A percentile compares a stretch with the other conserved stretches of the same genome.
Conservation (phyloP, 1,140 invertebrate species). For the Stegodyphus dumicola region DNA sequence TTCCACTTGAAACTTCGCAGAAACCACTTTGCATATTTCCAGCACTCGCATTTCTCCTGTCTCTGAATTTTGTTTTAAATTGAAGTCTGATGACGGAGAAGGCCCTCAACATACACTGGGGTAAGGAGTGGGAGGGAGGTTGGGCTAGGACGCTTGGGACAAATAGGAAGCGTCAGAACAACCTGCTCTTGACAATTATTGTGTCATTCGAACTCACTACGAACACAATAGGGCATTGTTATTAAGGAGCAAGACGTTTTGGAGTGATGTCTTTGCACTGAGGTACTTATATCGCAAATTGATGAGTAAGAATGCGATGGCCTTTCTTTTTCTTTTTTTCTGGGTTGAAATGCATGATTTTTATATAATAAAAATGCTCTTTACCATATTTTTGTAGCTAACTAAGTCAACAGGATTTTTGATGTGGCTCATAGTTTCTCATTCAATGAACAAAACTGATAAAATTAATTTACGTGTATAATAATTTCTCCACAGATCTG, state of each 20-base stretch:
- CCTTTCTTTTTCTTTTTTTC: too few species aligned
- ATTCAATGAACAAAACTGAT: too few species aligned
- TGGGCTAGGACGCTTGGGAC: background rate
- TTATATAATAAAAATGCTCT: too few species aligned
- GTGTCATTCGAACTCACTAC: constrained; percentile 29
- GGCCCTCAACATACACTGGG: constrained; percentile 14
- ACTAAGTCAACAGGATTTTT: too few species aligned
- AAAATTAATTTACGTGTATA: too few species aligned
- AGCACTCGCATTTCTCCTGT: background rate
- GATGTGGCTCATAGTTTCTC: too few species aligned
- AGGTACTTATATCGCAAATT: too few species aligned
- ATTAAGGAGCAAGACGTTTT: constrained; percentile 18
- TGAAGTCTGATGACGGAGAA: constrained; percentile 52
- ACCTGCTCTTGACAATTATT: constrained; percentile 57
- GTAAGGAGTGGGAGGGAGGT: background rate
- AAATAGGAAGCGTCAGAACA: constrained; percentile 47
- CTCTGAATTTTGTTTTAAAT: constrained; percentile 57
- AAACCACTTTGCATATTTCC: constrained; percentile 53
- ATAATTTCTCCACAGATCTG: too few species aligned
- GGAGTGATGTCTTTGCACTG: background rate
- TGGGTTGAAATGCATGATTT: too few species aligned
- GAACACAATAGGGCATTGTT: constrained; percentile 37
- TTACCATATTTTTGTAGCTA: too few species aligned
- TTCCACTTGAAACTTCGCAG: constrained; percentile 49
- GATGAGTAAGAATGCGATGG: too few species aligned